A percentile compares a stretch with the other conserved stretches of the same genome.
phyloP scores from a whole-genome alignment of 2,113 vertebrate genomes.

The Antechinus flavipes region DNA sequence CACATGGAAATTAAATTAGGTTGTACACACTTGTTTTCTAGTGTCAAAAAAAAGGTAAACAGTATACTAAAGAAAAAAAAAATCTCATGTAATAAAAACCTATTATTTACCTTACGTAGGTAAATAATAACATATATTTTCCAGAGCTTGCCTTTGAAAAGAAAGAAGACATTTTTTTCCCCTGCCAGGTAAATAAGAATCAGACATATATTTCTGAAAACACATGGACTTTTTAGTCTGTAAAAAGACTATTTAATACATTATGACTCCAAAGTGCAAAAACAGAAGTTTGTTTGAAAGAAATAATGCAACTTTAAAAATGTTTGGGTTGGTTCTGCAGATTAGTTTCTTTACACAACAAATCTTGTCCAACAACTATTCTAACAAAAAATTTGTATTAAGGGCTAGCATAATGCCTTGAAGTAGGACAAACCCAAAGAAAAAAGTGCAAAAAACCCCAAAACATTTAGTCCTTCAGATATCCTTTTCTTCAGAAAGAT shows the following conservation, averaged over 20 bases:
- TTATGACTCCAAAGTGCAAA: constrained; percentile 10
- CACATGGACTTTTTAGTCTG: background rate
- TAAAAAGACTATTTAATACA: constrained; percentile 25
- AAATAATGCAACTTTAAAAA: constrained; percentile 22
- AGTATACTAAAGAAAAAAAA: constrained; percentile 42
- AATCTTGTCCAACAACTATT: constrained; percentile 34
- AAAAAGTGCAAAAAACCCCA: background rate
- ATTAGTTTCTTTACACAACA: constrained; percentile 28
- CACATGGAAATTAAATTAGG: constrained; percentile 41
- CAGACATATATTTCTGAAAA: constrained; percentile 9
- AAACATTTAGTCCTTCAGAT: background rate
- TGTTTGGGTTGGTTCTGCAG: constrained; percentile 26
- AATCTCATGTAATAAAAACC: background rate
- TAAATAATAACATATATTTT: constrained; percentile 24
- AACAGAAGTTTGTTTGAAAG: constrained; percentile 10
- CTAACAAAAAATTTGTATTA: constrained; percentile 26
- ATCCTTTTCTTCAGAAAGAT: constrained; percentile 47
- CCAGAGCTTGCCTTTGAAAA: constrained; percentile 32
- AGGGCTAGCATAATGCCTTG: background rate
- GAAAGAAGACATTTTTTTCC: background rate
- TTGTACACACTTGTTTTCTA: constrained; percentile 21
- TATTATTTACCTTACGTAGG: background rate
- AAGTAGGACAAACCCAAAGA: constrained; percentile 50
- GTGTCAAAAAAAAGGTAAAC: constrained; percentile 33
- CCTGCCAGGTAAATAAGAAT: constrained; percentile 13